Evolutionary conservation across 2,888 invertebrate genomes (phyloP).

Genomic region (Acanthoscelides obtectus): DNA sequence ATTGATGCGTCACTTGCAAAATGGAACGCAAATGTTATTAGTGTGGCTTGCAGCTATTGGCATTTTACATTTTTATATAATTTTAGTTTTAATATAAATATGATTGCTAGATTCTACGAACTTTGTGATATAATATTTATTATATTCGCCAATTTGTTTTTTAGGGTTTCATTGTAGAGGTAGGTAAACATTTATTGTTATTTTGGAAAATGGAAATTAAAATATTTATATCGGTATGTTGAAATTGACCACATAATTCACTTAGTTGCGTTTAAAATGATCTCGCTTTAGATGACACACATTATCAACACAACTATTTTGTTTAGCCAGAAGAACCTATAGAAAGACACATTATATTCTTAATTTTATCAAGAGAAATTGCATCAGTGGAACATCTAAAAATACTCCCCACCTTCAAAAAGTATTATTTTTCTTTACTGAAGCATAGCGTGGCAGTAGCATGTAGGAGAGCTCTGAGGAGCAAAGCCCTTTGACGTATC

Average conservation of each 20-base stretch:
- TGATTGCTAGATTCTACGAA: neutral
- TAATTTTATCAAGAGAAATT: too few relatives aligned
- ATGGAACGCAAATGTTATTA: neutral
- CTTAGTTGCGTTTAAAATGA: neutral
- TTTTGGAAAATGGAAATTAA: neutral
- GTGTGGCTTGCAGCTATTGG: neutral
- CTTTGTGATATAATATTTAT: neutral
- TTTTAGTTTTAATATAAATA: neutral
- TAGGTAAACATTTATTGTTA: neutral
- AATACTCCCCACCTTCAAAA: too few relatives aligned
- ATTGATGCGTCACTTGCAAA: neutral
- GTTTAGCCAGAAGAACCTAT: too few relatives aligned
- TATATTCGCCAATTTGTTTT: neutral
- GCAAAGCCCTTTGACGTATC: too few relatives aligned
- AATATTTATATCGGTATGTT: neutral
- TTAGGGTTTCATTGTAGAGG: neutral
- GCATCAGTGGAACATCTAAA: too few relatives aligned
- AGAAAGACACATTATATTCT: too few relatives aligned
- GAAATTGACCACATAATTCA: neutral
- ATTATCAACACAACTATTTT: too few relatives aligned
- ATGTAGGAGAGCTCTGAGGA: too few relatives aligned
- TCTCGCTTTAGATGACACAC: neutral
- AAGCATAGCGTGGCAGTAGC: too few relatives aligned
- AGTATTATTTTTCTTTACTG: too few relatives aligned
- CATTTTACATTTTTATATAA: neutral